These are phyloP conservation scores for Zaprionus taronus DNA, from an alignment of 1,140 invertebrate species.

Conservation along the genomic window DNA sequence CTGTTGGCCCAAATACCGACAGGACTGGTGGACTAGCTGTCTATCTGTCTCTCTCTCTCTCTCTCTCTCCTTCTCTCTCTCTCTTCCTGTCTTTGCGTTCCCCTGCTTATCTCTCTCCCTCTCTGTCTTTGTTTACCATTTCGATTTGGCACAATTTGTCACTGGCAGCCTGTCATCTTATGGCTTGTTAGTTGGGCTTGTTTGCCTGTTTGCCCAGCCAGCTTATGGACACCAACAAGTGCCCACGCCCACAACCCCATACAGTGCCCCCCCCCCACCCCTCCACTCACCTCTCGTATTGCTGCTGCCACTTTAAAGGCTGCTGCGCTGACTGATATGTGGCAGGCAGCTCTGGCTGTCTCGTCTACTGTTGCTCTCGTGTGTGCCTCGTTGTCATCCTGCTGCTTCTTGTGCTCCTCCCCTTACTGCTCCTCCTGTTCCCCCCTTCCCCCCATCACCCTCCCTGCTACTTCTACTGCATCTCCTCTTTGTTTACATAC, in stretches of 20 bases:
- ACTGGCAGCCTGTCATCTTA: constrained; percentile 80
- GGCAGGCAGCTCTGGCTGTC: background rate
- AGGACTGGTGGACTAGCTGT: background rate
- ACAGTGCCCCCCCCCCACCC: background rate
- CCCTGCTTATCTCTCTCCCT: background rate
- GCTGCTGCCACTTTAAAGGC: background rate
- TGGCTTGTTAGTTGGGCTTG: constrained; percentile 81
- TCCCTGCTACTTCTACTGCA: background rate
- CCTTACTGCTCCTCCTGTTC: background rate
- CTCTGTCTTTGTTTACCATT: constrained; percentile 74
- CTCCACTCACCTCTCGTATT: background rate
- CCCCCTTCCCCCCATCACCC: too few species aligned
- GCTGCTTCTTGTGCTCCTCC: constrained; percentile 30
- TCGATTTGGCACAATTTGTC: constrained; percentile 82
- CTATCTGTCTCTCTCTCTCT: background rate
- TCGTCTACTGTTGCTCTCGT: constrained; percentile 6
- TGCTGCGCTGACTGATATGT: background rate
- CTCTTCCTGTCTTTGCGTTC: background rate
- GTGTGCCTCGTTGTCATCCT: constrained; percentile 11
- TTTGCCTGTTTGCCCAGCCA: constrained; percentile 78
- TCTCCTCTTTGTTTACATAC: constrained; percentile 72
- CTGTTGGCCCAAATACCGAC: background rate
- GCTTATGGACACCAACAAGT: constrained; percentile 82
- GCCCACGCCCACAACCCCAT: constrained; percentile 7
- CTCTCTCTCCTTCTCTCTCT: background rate